Base-by-base conservation (phyloP, 2,113 vertebrate genomes). In the Struthio camelus region DNA sequence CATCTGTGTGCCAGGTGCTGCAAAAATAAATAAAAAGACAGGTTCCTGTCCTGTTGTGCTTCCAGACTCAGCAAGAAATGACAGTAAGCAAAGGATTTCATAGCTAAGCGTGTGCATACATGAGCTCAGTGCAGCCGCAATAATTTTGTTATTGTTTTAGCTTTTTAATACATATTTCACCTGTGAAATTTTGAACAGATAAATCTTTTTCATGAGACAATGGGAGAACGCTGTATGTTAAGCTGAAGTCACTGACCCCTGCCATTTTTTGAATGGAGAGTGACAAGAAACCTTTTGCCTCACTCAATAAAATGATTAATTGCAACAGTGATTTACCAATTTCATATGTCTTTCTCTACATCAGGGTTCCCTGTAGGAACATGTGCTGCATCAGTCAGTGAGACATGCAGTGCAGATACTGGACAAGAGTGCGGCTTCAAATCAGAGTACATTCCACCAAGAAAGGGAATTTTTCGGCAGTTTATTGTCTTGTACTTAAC, bases 201-300 rank as follows among this genome's bases (percentile, higher is more conserved):
- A 84, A 81, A 89, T 94, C 85, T 75, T 90, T 73, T 79, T 69
- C 28, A 23, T 87, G 54, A 76, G 83, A 61, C 0, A 0, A 44
- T 84, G 65, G 48, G 38, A 93, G 42, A 54, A 22, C 0, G 0
- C 42, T 69, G 24, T 69, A 40, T 67, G 44, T 77, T 86, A 75
- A 54, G 36, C 59, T 92, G 61, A 92, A 86, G 28, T 81, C 59
- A 86, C 28, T 90, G 65, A 88, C 48, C 85, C 67, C 36, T 94
- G 50, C 32, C 65, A 90, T 87, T 92, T 92, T 48, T 56, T 66
- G 73, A 90, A 80, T 81, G 90, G 91, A 96, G 89, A 91, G 32
- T 94, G 73, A 48, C 65, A 75, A 93, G 83, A 78, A 96, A 51
- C 61, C 51, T 89, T 73, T 86, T 95, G 61, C 38, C 62, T 93